Base-by-base conservation (phyloP, 2,888 invertebrate species). In the Ceramica pisi region DNA sequence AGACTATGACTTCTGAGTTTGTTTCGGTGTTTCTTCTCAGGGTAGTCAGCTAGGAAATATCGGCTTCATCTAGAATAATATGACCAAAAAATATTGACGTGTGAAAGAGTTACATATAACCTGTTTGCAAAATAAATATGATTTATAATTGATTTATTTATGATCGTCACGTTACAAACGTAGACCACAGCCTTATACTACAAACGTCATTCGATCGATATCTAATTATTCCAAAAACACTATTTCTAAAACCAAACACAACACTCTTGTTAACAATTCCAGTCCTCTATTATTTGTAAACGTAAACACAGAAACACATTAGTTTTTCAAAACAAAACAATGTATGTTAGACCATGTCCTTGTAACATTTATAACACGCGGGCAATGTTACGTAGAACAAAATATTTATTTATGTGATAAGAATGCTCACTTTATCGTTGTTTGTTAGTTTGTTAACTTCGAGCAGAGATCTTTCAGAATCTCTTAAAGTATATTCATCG, bases 281-380 rank as follows among this genome's bases (percentile, higher is more conserved):
- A 35, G 35, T 62, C 16, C n/a, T 56, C 38, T 41, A 61, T 41
- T 53, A 67, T 50, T 71, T 46, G n/a, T 41, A 50, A 63, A 80
- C 31, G 61, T 79, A 51, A 80, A 75, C 63, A 74, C 31, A 16
- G 59, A 63, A 63, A 73, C 59, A 44, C 44, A 74, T 67, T 60
- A n/a, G 55, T 77, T 74, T 63, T 46, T 23, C 48, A 44, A 66
- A 77, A 79, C 75, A 74, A 26, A 60, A 80, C 63, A 67, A 63
- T 55, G 5, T 50, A 14, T 46, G 53, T 44, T 44, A 50, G 16
- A 23, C 6, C 46, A 67, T 75, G 75, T 55, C 77, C 77, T 77
- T 80, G 77, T 77, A 74, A 74, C 50, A 80, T 67, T 76, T 73
- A 55, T 50, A 46, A 46, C 44, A 56, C 41, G 67, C 44, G 21